Conservation (phyloP, 2,113 vertebrate genomes). For the Natator depressus region DNA sequence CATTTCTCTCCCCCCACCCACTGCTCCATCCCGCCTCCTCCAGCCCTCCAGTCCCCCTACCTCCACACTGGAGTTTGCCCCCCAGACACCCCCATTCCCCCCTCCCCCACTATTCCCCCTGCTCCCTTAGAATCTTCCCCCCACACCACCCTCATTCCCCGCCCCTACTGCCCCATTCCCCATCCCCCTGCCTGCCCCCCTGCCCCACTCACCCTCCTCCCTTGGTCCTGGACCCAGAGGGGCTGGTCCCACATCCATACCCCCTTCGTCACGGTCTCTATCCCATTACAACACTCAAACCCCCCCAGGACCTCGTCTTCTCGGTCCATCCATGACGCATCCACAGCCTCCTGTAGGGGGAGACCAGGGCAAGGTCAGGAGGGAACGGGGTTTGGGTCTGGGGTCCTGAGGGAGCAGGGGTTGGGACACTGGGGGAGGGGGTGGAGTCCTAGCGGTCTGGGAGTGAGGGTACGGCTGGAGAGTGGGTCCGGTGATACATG, state of each 20-base stretch:
- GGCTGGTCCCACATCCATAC: not conserved
- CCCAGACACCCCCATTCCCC: not conserved
- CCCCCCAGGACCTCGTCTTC: not conserved
- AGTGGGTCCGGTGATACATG: accelerated
- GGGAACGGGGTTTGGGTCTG: not conserved
- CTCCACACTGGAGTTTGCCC: too few relatives aligned
- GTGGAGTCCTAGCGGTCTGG: too few relatives aligned
- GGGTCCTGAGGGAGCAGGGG: not conserved
- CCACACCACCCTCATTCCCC: too few relatives aligned
- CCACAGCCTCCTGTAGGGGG: not conserved
- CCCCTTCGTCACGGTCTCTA: accelerated
- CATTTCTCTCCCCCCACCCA: too few relatives aligned
- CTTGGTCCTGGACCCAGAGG: not conserved
- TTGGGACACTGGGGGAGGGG: not conserved
- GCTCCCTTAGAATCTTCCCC: too few relatives aligned
- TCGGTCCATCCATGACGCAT: not conserved
- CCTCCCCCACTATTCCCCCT: too few relatives aligned
- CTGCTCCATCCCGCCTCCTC: too few relatives aligned
- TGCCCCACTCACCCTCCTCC: not conserved
- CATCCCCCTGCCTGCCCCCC: too few relatives aligned
- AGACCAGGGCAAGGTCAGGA: not conserved
- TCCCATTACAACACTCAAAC: not conserved
- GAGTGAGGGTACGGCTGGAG: not conserved
- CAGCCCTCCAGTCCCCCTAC: too few relatives aligned
- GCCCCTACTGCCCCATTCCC: accelerated